Conservation (phyloP, 2,113 vertebrate genomes). For the Scopus umbretta region DNA sequence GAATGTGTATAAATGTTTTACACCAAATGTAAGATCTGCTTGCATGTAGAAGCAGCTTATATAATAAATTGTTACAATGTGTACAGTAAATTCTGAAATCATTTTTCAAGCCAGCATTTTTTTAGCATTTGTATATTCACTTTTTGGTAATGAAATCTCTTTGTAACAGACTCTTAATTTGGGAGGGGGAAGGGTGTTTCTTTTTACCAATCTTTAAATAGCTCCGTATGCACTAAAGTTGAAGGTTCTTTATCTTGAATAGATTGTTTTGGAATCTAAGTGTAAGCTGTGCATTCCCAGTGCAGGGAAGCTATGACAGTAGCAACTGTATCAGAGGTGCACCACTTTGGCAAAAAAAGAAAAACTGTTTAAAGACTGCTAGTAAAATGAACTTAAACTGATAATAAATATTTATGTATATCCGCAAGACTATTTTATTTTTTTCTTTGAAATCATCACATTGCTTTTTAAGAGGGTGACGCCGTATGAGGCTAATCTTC, state of each 20-base stretch:
- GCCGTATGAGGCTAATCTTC: neutral
- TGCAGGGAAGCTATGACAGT: neutral
- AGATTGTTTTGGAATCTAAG: constrained; percentile 1
- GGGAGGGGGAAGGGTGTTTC: neutral
- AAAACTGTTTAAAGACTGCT: constrained; percentile 36
- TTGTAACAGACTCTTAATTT: constrained; percentile 29
- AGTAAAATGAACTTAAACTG: constrained; percentile 53
- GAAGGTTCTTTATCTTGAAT: neutral
- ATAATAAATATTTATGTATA: constrained; percentile 71
- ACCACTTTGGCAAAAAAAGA: neutral
- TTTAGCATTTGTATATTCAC: constrained; percentile 63
- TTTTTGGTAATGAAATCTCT: constrained; percentile 47
- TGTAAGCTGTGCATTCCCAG: neutral
- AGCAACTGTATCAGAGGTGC: constrained; percentile 25
- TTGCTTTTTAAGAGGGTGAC: neutral
- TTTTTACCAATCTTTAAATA: constrained; percentile 41
- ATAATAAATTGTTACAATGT: constrained; percentile 76
- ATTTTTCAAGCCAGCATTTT: constrained; percentile 69
- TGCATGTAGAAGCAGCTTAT: constrained; percentile 73
- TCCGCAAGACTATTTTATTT: constrained; percentile 16
- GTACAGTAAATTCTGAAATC: constrained; percentile 74
- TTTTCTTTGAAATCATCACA: neutral
- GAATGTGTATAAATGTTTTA: constrained; percentile 82
- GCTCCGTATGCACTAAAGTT: constrained; percentile 21
- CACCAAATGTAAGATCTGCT: constrained; percentile 73